Percentiles rank a stretch among this genome's conserved stretches.
phyloP scores from a whole-genome alignment of 1,140 invertebrate species.

The Ooceraea biroi region DNA sequence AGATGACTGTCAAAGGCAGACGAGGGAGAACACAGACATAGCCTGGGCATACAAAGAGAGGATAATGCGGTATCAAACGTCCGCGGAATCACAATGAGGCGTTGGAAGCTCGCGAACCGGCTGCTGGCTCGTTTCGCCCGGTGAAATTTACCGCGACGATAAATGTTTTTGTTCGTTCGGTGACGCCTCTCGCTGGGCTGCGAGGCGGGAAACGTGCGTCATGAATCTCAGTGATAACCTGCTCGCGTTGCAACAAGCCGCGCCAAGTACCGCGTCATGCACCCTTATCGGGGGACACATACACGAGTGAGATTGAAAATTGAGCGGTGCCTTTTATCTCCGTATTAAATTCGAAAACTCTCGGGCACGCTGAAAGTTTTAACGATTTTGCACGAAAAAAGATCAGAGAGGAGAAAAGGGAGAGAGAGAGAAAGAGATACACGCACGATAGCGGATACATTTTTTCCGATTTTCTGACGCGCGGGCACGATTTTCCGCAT shows the following conservation, averaged over 20 bases:
- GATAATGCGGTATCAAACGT: slow-evolving; percentile 63
- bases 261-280: neutral
- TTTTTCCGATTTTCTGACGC: neutral
- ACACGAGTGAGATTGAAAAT: neutral
- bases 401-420: no score
- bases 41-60: slow-evolving; percentile 54
- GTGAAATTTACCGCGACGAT: slow-evolving; percentile 53
- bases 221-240: slow-evolving; percentile 12
- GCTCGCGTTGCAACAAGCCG: neutral
- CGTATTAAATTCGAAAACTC: neutral
- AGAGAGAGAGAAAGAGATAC: no score
- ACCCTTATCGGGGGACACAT: neutral
- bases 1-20: slow-evolving; percentile 63
- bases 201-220: neutral
- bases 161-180: slow-evolving; percentile 50
- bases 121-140: slow-evolving; percentile 17
- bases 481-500: neutral
- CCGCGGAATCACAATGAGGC: slow-evolving; percentile 57
- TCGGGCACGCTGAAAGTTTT: neutral
- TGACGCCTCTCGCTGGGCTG: neutral
- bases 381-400: neutral
- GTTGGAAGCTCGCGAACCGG: slow-evolving; percentile 34
- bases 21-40: slow-evolving; percentile 42
- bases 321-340: neutral
- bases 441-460: neutral